phyloP scores from a whole-genome alignment of 2,113 vertebrate genomes.

The Mormyrus lacerda region DNA sequence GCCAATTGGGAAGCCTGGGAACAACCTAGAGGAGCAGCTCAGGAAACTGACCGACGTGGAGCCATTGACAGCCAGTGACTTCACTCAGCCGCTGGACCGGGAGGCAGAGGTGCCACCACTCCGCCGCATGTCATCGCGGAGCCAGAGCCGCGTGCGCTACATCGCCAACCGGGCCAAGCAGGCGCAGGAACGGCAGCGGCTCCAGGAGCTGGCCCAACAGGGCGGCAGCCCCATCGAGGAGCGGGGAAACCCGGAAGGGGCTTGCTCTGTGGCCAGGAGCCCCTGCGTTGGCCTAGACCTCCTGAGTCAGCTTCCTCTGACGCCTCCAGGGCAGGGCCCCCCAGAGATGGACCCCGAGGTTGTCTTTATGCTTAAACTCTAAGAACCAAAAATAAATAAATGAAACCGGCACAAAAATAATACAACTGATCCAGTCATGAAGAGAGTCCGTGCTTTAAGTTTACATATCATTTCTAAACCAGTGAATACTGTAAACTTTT shows the following conservation, averaged over 20 bases:
- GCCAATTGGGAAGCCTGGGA: conserved; percentile 23
- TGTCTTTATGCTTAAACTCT: conserved; percentile 71
- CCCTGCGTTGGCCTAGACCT: conserved; percentile 59
- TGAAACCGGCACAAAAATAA: neutral
- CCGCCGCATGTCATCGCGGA: conserved; percentile 77
- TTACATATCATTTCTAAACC: conserved; percentile 13
- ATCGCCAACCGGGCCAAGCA: conserved; percentile 83
- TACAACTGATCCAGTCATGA: neutral
- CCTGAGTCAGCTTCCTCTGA: conserved; percentile 48
- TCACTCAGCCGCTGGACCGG: conserved; percentile 46
- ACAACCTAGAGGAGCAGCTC: conserved; percentile 73
- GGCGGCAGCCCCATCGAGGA: conserved; percentile 69
- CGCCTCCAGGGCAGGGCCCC: conserved; percentile 44
- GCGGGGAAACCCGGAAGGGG: conserved; percentile 82
- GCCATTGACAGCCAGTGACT: conserved; percentile 64
- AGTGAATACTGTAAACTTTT: conserved; percentile 16
- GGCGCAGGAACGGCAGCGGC: conserved; percentile 76
- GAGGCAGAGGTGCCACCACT: conserved; percentile 49
- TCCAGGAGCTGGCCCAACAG: conserved; percentile 57
- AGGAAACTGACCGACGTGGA: conserved; percentile 76
- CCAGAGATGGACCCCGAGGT: conserved; percentile 53
- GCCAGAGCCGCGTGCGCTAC: conserved; percentile 84
- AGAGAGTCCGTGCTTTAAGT: neutral
- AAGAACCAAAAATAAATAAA: conserved; percentile 28
- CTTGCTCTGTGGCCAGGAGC: conserved; percentile 68